These are phyloP conservation scores for Rissa tridactyla DNA, from an alignment of 2,113 vertebrate genomes.

Conservation along the genomic window DNA sequence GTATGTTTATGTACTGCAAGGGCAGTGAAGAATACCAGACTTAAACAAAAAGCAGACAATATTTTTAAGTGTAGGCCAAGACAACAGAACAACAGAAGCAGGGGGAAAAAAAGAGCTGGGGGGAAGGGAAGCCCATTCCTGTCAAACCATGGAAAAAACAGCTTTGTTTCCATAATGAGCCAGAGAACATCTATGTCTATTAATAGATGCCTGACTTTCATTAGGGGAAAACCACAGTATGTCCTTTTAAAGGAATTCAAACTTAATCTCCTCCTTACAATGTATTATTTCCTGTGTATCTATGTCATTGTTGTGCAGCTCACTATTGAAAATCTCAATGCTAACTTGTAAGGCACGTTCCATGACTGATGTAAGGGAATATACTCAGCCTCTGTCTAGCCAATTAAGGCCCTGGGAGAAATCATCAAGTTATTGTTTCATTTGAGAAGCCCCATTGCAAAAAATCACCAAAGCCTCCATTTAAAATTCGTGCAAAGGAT, in stretches of 20 bases:
- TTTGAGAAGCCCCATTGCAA: not conserved
- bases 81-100: not conserved
- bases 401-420: not conserved
- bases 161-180: not conserved
- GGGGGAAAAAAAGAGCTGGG: accelerated
- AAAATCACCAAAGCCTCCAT: not conserved
- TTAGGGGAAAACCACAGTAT: not conserved
- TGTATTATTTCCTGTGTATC: not conserved
- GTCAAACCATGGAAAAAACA: not conserved
- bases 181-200: not conserved
- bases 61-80: not conserved
- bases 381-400: not conserved
- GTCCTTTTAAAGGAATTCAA: not conserved
- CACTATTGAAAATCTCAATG: not conserved
- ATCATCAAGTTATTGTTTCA: not conserved
- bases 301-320: not conserved
- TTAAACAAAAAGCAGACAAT: not conserved
- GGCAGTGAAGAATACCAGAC: accelerated
- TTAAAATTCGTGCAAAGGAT: not conserved
- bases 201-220: not conserved
- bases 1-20: not conserved
- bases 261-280: not conserved
- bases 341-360: not conserved
- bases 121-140: not conserved
- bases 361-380: not conserved